phyloP scores from a whole-genome alignment of 2,797 vertebrate genomes.

The Manis javanica region DNA sequence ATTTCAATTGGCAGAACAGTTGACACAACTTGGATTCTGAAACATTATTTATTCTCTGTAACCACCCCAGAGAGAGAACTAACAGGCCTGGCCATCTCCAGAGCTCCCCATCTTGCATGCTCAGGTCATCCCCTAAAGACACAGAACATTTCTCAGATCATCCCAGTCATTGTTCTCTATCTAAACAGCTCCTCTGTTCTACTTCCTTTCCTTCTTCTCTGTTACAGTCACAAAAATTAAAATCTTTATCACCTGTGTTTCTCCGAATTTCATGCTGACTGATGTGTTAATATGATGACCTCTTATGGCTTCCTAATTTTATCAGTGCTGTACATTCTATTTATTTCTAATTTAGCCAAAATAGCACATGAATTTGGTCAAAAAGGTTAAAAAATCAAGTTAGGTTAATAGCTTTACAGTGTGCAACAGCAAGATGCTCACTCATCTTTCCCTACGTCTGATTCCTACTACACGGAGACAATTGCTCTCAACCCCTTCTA shows the following conservation, averaged over 20 bases:
- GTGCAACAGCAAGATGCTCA: not conserved
- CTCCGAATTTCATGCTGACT: not conserved
- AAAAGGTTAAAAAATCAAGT: not conserved
- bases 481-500: not conserved
- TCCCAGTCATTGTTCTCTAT: not conserved
- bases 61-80: not conserved
- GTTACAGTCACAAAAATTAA: not conserved
- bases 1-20: not conserved
- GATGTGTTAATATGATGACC: not conserved
- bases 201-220: not conserved
- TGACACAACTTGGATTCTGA: not conserved
- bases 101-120: not conserved
- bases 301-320: not conserved
- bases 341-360: slow-evolving; percentile 16
- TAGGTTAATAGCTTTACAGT: not conserved
- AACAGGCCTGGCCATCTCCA: not conserved
- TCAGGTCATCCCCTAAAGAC: not conserved
- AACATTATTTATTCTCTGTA: not conserved
- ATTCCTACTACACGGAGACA: not conserved
- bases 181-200: not conserved
- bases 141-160: not conserved
- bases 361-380: not conserved
- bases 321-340: not conserved
- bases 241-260: not conserved
- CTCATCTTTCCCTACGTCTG: not conserved